Evolutionary conservation across 2,888 invertebrate genomes (phyloP).

Genomic region (Laothoe populi): DNA sequence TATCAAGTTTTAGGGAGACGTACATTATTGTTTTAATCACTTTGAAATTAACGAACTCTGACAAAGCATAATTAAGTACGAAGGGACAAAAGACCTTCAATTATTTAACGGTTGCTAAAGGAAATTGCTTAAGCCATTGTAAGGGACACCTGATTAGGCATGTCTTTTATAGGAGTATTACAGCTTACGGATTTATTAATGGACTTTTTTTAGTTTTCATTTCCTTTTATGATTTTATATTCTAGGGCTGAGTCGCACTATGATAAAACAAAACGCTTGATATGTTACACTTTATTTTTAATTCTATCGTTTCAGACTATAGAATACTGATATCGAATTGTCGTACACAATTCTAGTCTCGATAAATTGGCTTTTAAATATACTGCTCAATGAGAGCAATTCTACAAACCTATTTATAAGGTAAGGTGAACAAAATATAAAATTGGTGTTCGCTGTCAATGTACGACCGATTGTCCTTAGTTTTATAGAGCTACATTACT

Average conservation of each 20-base stretch:
- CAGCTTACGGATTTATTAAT: constrained; percentile 11
- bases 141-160: constrained; percentile 16
- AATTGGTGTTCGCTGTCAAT: not conserved
- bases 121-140: constrained; percentile 14
- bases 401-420: not conserved
- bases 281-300: too few species aligned
- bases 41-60: constrained; percentile 6
- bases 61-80: constrained; percentile 5
- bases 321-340: too few species aligned
- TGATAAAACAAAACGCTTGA: too few species aligned
- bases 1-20: not conserved
- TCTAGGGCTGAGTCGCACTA: too few species aligned
- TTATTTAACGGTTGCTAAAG: constrained; percentile 10
- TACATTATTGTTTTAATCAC: constrained; percentile 8
- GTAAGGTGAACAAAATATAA: not conserved
- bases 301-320: too few species aligned
- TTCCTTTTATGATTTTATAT: not conserved
- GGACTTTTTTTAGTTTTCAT: not conserved
- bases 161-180: not conserved
- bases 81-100: constrained; percentile 16
- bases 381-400: not conserved
- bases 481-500: not conserved
- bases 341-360: too few species aligned
- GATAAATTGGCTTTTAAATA: too few species aligned
- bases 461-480: not conserved